phyloP scores from a whole-genome alignment of 2,888 invertebrate genomes.

The Napeogenes inachia region DNA sequence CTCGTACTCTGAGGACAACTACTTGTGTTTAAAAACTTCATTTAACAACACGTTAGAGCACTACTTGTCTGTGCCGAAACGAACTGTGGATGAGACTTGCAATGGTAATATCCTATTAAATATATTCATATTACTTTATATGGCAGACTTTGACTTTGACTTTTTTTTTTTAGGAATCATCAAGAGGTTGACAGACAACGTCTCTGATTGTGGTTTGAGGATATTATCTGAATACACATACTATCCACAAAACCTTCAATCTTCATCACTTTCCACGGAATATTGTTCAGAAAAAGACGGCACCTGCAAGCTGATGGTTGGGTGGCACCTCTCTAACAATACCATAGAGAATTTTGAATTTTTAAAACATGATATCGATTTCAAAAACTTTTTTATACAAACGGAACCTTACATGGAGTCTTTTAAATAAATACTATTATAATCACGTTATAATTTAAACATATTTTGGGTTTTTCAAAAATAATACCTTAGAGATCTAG shows the following conservation, averaged over 20 bases:
- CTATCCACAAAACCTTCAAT: conserved; percentile 48
- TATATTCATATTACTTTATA: neutral
- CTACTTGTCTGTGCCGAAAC: conserved; percentile 59
- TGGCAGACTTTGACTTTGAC: no score
- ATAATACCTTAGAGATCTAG: no score
- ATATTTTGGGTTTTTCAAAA: no score
- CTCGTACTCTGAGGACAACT: conserved; percentile 60
- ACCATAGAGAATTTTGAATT: conserved; percentile 65
- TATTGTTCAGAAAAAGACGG: conserved; percentile 59
- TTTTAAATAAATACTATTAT: conserved; percentile 4
- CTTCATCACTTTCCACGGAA: conserved; percentile 47
- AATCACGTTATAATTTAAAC: no score
- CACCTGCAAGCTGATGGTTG: conserved; percentile 57
- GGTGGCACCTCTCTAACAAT: conserved; percentile 63
- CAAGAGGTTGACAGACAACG: conserved; percentile 51
- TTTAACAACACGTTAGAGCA: conserved; percentile 61
- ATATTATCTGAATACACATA: conserved; percentile 60
- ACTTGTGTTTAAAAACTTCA: conserved; percentile 53
- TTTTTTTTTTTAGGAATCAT: conserved; percentile 46
- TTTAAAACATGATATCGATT: conserved; percentile 53
- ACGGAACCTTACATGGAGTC: conserved; percentile 8
- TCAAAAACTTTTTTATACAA: conserved; percentile 48
- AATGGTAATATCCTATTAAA: conserved; percentile 45
- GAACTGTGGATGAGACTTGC: conserved; percentile 57
- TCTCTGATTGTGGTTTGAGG: conserved; percentile 52